Percentiles rank a stretch among this genome's conserved stretches.
Conservation (phyloP, 2,888 invertebrate species). For the Notodonta ziczac region DNA sequence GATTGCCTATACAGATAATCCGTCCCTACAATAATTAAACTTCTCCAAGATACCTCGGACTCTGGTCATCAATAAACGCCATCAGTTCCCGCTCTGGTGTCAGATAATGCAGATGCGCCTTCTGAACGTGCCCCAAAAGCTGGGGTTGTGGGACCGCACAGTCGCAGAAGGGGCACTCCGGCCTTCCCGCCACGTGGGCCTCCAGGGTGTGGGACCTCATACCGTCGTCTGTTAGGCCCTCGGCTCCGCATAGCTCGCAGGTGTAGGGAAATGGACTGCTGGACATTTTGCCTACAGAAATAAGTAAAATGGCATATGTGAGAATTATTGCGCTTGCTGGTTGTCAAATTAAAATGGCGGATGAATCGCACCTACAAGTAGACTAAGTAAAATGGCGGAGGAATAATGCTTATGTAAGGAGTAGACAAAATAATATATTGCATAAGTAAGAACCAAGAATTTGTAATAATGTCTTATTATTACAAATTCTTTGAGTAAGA, state of each 20-base stretch:
- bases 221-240: constrained; percentile 90
- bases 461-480: no score
- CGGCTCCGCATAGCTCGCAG: constrained; percentile 94
- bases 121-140: constrained; percentile 91
- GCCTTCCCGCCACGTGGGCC: constrained; percentile 91
- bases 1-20: no score
- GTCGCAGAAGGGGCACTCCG: constrained; percentile 93
- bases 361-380: no score
- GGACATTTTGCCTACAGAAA: constrained; percentile 60
- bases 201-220: constrained; percentile 91
- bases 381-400: no score
- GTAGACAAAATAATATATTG: no score
- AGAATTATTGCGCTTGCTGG: no score
- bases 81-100: constrained; percentile 91
- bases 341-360: no score
- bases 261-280: constrained; percentile 81
- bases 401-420: no score
- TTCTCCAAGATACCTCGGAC: constrained; percentile 71
- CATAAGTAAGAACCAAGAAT: no score
- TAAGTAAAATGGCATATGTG: not conserved
- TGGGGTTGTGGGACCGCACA: constrained; percentile 89
- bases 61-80: constrained; percentile 91
- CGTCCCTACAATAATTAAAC: no score
- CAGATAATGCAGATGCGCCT: constrained; percentile 92
- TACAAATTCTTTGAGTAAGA: no score